Base-by-base conservation (phyloP, 1,140 invertebrate genomes). In the Aethina tumida region DNA sequence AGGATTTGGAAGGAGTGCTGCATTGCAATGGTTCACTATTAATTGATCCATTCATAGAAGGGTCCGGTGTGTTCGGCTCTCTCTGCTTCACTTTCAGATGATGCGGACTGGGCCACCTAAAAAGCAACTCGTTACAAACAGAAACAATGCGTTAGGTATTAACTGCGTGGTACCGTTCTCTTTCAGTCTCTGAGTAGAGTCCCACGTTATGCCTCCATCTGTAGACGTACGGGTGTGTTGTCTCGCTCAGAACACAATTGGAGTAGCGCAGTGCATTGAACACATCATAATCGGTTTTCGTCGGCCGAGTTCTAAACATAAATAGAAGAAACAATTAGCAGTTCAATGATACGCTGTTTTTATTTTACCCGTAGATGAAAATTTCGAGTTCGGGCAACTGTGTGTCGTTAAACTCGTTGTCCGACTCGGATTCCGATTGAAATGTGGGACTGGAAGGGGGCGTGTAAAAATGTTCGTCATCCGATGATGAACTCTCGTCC, bases 261-360 rank as follows among this genome's bases (percentile, higher is more conserved):
- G 62, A 50, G 29, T 48, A 53, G 43, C 53, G 47, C 37, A 84
- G 53, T 4, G 81, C 81, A 49, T 79, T 77, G 39, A 69, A 75
- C 27, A 83, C 81, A 20, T 78, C 68, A 37, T 73, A 62, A 61
- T 86, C 82, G 34, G 75, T 69, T 55, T 80, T 82, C 0, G 74
- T 74, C 10, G 79, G 77, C 42, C 69, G 64, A 44, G 72, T 68
- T 6, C 79, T 81, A 52, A 34, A 69, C 66, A 34, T 45, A 43
- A n/a, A 49, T 45, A 29, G 17, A 47, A 37, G 37, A 37, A 20
- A 38, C n/a, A n/a, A n/a, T n/a, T n/a, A n/a, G n/a, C n/a, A n/a
- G n/a, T n/a, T n/a, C n/a, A 45, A 35, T 19, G 19, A 33, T 33
- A 34, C 34, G 24, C 13, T 32, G 35, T 26, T 31, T 21, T 38